These are phyloP conservation scores for Steromphala cineraria DNA, from an alignment of 2,888 invertebrate genomes.

Conservation along the genomic window DNA sequence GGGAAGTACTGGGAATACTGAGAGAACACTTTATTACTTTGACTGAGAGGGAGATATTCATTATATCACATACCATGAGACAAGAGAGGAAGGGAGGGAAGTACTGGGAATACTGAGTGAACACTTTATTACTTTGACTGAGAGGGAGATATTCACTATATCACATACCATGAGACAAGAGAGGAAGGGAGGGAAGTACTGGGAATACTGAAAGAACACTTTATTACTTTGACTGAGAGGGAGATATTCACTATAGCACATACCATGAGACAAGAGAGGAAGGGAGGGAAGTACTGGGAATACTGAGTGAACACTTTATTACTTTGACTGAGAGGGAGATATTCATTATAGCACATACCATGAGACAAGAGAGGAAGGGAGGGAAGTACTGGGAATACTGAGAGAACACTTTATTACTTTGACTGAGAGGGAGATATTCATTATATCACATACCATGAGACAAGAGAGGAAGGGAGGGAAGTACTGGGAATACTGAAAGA, in stretches of 20 bases:
- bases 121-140: too few species aligned
- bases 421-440: background rate
- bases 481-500: constrained; percentile 21
- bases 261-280: constrained; percentile 70
- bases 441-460: background rate
- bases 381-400: constrained; percentile 58
- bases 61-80: too few species aligned
- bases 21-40: too few species aligned
- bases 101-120: too few species aligned
- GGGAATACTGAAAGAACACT: too few species aligned
- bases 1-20: constrained; percentile 65
- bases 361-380: background rate
- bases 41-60: background rate
- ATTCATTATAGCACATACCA: too few species aligned
- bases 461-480: background rate
- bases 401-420: constrained; percentile 57
- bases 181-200: too few species aligned
- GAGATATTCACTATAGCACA: background rate
- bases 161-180: constrained; percentile 21
- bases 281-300: constrained; percentile 67
- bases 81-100: too few species aligned
- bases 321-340: too few species aligned
- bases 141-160: background rate
- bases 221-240: too few species aligned
- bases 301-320: constrained; percentile 16